These are phyloP conservation scores for Hepsetus odoe DNA, from an alignment of 2,113 vertebrate species.

Conservation along the genomic window DNA sequence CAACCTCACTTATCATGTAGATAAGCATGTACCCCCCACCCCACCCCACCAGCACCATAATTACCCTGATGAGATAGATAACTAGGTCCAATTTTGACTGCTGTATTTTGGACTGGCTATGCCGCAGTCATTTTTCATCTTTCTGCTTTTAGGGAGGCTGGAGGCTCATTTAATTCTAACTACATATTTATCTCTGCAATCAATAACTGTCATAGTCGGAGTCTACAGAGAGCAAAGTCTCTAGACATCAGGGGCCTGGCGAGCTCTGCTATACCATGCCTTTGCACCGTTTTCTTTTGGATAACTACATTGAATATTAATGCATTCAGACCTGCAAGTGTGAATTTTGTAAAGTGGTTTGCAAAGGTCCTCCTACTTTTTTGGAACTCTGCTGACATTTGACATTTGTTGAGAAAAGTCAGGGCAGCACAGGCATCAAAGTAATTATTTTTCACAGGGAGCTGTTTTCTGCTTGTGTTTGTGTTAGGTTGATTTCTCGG, in stretches of 20 bases:
- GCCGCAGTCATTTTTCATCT: conserved; percentile 13
- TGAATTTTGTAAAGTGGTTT: conserved; percentile 17
- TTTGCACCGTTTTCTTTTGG: not conserved
- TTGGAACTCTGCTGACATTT: conserved; percentile 23
- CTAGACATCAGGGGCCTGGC: not conserved
- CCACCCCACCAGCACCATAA: not conserved
- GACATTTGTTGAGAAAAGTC: not conserved
- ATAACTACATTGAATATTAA: conserved; percentile 18
- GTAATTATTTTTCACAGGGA: conserved; percentile 15
- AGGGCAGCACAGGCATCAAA: not conserved
- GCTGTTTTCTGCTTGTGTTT: conserved; percentile 13
- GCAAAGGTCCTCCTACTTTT: not conserved
- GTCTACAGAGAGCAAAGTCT: not conserved
- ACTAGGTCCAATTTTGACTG: not conserved
- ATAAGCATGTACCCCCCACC: not conserved
- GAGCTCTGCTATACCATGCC: not conserved
- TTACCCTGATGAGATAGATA: conserved; percentile 13
- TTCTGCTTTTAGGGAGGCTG: conserved; percentile 10
- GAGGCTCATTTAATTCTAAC: not conserved
- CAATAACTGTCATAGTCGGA: conserved; percentile 29
- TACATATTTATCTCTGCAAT: conserved; percentile 33
- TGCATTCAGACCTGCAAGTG: not conserved
- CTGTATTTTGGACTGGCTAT: not conserved
- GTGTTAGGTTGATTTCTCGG: conserved; percentile 17
- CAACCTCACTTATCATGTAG: not conserved